These are phyloP conservation scores for Biston stratarius DNA, from an alignment of 2,888 invertebrate species.

Conservation along the genomic window DNA sequence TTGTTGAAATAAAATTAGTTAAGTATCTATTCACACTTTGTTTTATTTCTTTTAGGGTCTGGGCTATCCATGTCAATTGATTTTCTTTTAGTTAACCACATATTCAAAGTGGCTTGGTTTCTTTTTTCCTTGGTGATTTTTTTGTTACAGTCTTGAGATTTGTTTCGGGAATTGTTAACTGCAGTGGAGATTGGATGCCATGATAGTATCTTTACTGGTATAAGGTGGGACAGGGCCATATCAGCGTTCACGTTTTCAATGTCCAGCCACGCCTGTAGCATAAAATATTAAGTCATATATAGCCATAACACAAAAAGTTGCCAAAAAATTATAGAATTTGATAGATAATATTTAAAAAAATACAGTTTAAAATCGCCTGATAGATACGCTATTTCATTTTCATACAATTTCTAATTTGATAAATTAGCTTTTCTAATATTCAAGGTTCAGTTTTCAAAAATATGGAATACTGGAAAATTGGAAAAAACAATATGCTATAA, in stretches of 20 bases:
- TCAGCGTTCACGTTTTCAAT: constrained; percentile 81
- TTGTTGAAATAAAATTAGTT: constrained; percentile 29
- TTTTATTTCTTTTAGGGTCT: constrained; percentile 52
- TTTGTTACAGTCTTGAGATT: constrained; percentile 87
- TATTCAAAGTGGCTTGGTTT: constrained; percentile 76
- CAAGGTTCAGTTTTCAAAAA: no score
- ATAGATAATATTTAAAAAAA: no score
- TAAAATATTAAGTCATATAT: background rate
- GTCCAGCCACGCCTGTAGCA: constrained; percentile 89
- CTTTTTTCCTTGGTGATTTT: constrained; percentile 62
- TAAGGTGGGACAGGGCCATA: constrained; percentile 84
- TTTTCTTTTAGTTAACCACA: constrained; percentile 74
- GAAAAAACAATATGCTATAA: no score
- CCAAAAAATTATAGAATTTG: no score
- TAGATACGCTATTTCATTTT: no score
- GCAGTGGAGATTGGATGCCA: constrained; percentile 90
- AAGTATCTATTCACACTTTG: constrained; percentile 15
- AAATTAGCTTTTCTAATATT: no score
- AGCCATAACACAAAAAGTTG: background rate
- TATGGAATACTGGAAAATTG: no score
- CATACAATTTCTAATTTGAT: no score
- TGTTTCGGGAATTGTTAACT: constrained; percentile 91
- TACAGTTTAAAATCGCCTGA: no score
- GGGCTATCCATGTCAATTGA: constrained; percentile 47
- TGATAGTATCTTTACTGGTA: constrained; percentile 81